Evolutionary conservation across 2,888 invertebrate genomes (phyloP).

Genomic region (Agonopterix subpropinquella): DNA sequence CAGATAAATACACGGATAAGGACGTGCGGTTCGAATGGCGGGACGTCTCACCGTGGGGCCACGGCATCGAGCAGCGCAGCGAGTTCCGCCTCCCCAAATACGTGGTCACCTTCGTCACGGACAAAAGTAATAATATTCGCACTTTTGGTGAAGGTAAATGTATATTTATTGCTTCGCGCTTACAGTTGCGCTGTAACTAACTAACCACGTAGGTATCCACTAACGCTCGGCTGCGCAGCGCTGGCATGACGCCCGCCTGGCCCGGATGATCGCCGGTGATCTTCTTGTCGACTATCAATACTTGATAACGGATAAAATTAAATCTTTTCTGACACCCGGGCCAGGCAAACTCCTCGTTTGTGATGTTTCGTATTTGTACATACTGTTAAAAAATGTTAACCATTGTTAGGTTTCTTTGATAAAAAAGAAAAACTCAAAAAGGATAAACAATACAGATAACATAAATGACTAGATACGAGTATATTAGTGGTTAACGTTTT

Average conservation of each 20-base stretch:
- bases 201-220: conserved; percentile 43
- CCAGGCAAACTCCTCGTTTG: no score
- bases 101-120: conserved; percentile 77
- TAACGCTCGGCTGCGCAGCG: conserved; percentile 45
- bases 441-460: no score
- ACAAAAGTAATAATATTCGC: conserved; percentile 76
- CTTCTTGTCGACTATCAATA: neutral
- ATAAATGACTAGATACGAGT: no score
- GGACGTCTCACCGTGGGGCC: conserved; percentile 70
- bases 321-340: no score
- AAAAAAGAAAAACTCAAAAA: no score
- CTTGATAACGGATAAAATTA: no score
- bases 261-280: neutral
- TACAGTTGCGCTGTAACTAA: conserved; percentile 57
- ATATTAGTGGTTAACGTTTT: no score
- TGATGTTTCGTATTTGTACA: neutral
- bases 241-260: conserved; percentile 15
- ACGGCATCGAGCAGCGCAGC: conserved; percentile 67
- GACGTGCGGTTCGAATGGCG: conserved; percentile 79
- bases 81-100: conserved; percentile 79
- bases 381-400: neutral
- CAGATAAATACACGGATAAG: conserved; percentile 77
- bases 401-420: no score
- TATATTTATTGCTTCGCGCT: conserved; percentile 71
- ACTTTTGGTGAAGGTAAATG: conserved; percentile 80